phyloP scores from a whole-genome alignment of 2,888 invertebrate genomes.

The Hirtodrosophila histrioides region DNA sequence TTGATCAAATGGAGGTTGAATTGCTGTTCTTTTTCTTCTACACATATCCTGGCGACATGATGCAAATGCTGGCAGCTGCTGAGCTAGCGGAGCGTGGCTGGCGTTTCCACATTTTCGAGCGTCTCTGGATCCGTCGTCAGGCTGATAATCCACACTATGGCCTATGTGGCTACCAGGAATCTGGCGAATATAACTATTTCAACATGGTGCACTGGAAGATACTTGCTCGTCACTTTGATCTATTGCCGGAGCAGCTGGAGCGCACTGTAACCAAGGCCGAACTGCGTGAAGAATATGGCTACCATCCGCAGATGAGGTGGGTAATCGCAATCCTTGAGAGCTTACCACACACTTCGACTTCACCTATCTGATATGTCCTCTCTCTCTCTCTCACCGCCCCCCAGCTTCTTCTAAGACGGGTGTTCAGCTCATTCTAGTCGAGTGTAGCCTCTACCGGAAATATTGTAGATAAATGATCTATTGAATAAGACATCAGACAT shows the following conservation, averaged over 20 bases:
- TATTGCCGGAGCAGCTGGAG: constrained; percentile 52
- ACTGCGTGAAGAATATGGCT: constrained; percentile 44
- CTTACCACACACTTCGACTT: no score
- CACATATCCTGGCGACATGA: constrained; percentile 60
- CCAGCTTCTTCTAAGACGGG: no score
- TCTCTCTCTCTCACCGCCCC: no score
- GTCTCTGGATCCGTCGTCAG: constrained; percentile 55
- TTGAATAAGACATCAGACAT: no score
- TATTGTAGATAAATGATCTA: no score
- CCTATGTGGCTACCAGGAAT: constrained; percentile 31
- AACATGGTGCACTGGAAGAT: constrained; percentile 61
- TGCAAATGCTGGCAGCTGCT: constrained; percentile 69
- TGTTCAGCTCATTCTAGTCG: no score
- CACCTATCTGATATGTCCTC: no score
- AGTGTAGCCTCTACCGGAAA: no score
- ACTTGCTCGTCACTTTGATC: constrained; percentile 47
- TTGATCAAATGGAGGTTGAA: constrained; percentile 56
- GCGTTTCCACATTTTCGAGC: constrained; percentile 61
- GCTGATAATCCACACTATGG: constrained; percentile 55
- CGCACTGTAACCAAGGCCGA: constrained; percentile 58
- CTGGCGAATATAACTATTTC: constrained; percentile 67
- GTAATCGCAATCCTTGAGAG: neutral
- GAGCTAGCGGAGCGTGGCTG: constrained; percentile 63
- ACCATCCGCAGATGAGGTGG: constrained; percentile 63
- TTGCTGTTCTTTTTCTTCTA: constrained; percentile 63